Evolutionary conservation across 2,797 vertebrate species (phyloP).

Genomic region (Melanotaenia trifasciata): DNA sequence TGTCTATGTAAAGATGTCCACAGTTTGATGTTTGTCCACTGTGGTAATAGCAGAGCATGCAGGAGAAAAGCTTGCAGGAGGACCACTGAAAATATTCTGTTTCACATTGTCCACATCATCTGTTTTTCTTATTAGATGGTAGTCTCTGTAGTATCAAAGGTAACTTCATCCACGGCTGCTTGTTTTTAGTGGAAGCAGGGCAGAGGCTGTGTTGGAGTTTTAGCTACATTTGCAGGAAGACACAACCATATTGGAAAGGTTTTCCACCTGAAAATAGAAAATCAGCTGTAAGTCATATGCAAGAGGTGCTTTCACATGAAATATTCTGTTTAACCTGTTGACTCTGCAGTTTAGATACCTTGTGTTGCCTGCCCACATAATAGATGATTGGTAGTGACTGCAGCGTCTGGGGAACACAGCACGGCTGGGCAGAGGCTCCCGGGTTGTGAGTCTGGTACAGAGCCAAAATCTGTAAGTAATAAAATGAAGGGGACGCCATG

Average conservation of each 20-base stretch:
- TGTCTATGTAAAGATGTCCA: slow-evolving; percentile 52
- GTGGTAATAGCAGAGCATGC: slow-evolving; percentile 16
- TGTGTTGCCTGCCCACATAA: slow-evolving; percentile 90
- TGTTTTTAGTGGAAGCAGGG: slow-evolving; percentile 38
- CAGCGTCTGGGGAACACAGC: slow-evolving; percentile 89
- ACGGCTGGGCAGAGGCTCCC: slow-evolving; percentile 91
- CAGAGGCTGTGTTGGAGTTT: slow-evolving; percentile 49
- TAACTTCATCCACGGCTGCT: slow-evolving; percentile 25
- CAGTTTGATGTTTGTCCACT: slow-evolving; percentile 39
- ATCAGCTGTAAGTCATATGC: slow-evolving; percentile 19
- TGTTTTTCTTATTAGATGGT: slow-evolving; percentile 10
- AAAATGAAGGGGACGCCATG: slow-evolving; percentile 30
- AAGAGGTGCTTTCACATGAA: slow-evolving; percentile 12
- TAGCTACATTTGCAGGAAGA: slow-evolving; percentile 94
- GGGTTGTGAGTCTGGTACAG: slow-evolving; percentile 94
- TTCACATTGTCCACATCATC: slow-evolving; percentile 17
- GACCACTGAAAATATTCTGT: slow-evolving; percentile 31
- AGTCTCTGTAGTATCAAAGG: slow-evolving; percentile 35
- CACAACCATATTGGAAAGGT: slow-evolving; percentile 93
- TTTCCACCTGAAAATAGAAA: slow-evolving; percentile 85
- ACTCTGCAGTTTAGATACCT: slow-evolving; percentile 65
- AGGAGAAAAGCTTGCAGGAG: slow-evolving; percentile 21
- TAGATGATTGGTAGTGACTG: slow-evolving; percentile 91
- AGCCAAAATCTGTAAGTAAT: slow-evolving; percentile 85
- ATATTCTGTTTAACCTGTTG: background rate